Evolutionary conservation across 1,140 invertebrate species (phyloP), one percentile per base, ranked within the genome.

Genomic region (Mesaphorura yosii): DNA sequence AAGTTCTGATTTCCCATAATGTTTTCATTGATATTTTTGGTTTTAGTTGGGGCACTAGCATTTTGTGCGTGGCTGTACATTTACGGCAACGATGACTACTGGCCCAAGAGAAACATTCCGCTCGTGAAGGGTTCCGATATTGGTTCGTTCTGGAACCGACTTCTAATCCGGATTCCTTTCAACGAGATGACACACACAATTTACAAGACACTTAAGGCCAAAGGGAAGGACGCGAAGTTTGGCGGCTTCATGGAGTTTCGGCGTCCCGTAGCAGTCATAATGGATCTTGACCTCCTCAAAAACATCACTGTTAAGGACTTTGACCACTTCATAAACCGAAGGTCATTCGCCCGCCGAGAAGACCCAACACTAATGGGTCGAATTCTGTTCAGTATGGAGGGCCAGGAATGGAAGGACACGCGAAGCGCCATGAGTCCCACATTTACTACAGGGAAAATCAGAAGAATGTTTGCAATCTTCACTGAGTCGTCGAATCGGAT

Each of bases 81-180:
- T 34, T 34, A 34, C 31, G 40, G 62, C 20, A 42, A 64, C 17
- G 66, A 62, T 29, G 55, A 65, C 25, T 70, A 66, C 49, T 72
- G 70, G 70, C 38, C 57, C 14, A 65, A 65, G 34, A 59, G 44
- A 39, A 61, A 61, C 2, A 55, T 72, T 25, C 64, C 64, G n/a
- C 60, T 58, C 45, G 20, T 65, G 0, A 64, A 69, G 17, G 17
- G 3, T 26, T 10, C 6, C 3, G 29, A 42, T 14, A 17, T 51
- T 3, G 15, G 6, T 40, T 39, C 31, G n/a, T 40, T 40, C 6
- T 40, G 31, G 48, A 38, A 40, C 3, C 10, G 37, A 40, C 5
- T 38, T 19, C 10, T 3, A 6, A 40, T 51, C 17, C 39, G 23
- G 41, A n/a, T 17, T 23, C 10, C 10, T 40, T 5, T 40, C 23